Conservation (phyloP, 2,113 vertebrate genomes). For the Puntigrus tetrazona region DNA sequence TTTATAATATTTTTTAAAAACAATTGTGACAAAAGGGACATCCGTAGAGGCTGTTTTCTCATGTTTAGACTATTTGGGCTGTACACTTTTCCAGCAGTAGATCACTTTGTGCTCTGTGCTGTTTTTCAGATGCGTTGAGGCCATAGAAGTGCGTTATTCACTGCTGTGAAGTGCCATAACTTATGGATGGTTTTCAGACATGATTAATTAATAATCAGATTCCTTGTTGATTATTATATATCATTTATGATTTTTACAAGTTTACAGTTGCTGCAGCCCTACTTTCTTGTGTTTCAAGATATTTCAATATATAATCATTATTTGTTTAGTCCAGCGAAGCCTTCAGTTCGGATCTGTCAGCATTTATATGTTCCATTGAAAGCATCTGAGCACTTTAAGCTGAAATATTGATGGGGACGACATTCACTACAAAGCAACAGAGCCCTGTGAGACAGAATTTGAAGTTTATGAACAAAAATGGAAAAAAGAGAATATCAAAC, state of each 20-base stretch:
- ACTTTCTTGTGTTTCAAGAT: background rate
- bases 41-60: background rate
- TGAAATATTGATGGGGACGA: constrained; percentile 71
- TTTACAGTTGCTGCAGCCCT: background rate
- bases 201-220: background rate
- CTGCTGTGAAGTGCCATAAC: background rate
- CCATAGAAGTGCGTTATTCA: background rate
- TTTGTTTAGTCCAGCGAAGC: constrained; percentile 20
- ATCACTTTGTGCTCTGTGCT: background rate
- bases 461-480: constrained; percentile 36
- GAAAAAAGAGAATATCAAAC: constrained; percentile 19
- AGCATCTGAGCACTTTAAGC: constrained; percentile 59
- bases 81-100: background rate
- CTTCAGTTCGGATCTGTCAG: constrained; percentile 8
- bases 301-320: background rate
- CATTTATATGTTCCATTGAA: constrained; percentile 1
- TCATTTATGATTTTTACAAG: background rate
- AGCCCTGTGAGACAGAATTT: constrained; percentile 55
- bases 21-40: background rate
- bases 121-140: background rate
- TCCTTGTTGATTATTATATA: background rate
- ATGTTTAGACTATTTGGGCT: background rate
- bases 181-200: background rate
- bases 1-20: background rate
- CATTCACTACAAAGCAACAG: constrained; percentile 64